Percentiles rank a stretch among this genome's conserved stretches.
Conservation (phyloP, 2,797 vertebrate genomes). For the Rhyacichthys aspro region DNA sequence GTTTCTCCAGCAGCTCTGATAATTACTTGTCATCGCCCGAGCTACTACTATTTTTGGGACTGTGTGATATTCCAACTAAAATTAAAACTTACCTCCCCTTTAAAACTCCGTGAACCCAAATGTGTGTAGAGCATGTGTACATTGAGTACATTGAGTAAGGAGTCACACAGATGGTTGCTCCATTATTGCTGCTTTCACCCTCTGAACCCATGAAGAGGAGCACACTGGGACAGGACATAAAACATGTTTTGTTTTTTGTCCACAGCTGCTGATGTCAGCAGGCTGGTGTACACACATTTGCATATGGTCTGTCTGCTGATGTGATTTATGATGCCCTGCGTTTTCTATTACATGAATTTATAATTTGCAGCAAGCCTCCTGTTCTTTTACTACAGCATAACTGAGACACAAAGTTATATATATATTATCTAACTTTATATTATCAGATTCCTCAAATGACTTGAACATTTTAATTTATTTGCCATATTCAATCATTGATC, state of each 20-base stretch:
- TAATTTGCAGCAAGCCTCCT: conserved; percentile 32
- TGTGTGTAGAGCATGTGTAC: background rate
- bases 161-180: conserved; percentile 24
- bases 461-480: too few species aligned
- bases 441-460: conserved; percentile 8
- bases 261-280: conserved; percentile 66
- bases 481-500: too few species aligned
- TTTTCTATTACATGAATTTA: conserved; percentile 56
- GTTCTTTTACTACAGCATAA: conserved; percentile 16
- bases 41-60: too few species aligned
- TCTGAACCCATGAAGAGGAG: conserved; percentile 9
- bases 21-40: too few species aligned
- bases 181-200: conserved; percentile 8
- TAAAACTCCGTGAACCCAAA: too few species aligned
- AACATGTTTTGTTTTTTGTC: conserved; percentile 49
- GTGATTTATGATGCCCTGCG: conserved; percentile 64
- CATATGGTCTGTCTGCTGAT: conserved; percentile 55
- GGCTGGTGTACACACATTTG: conserved; percentile 59
- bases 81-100: too few species aligned
- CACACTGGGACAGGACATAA: conserved; percentile 44
- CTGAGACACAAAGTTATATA: conserved; percentile 17
- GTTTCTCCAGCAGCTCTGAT: background rate
- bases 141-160: too few species aligned
- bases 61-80: too few species aligned
- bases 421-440: too few species aligned